Evolutionary conservation across 2,888 invertebrate genomes (phyloP).

Genomic region (Athripsodes cinereus): DNA sequence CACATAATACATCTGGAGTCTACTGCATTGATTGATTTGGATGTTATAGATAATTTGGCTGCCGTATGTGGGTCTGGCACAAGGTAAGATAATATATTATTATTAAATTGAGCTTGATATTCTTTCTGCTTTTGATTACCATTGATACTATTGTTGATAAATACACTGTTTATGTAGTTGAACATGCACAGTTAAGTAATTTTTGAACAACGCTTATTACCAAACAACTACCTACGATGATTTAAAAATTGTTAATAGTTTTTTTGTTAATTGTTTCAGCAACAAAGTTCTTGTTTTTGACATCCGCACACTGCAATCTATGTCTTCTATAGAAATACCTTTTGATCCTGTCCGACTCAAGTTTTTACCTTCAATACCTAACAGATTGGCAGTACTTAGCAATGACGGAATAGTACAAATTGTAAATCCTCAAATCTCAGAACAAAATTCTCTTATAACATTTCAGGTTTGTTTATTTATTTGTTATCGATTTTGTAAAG

Average conservation of each 20-base stretch:
- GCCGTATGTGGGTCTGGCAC: constrained; percentile 94
- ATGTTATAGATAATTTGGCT: constrained; percentile 89
- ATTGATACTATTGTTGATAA: no score
- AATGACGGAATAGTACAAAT: constrained; percentile 82
- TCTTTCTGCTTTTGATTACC: no score
- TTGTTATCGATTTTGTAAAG: no score
- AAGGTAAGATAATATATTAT: constrained; percentile 49
- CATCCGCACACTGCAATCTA: constrained; percentile 74
- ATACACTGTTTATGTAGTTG: no score
- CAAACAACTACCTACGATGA: no score
- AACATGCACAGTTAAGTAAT: no score
- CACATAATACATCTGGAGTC: constrained; percentile 84
- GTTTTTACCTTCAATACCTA: constrained; percentile 85
- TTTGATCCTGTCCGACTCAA: constrained; percentile 80
- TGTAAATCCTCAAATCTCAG: constrained; percentile 73
- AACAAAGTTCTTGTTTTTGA: constrained; percentile 92
- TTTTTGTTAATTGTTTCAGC: no score
- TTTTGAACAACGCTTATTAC: no score
- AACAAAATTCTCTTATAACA: constrained; percentile 60
- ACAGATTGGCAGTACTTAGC: constrained; percentile 79
- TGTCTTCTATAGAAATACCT: constrained; percentile 68
- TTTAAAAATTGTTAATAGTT: no score
- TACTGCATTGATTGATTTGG: constrained; percentile 90
- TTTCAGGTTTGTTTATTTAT: constrained; percentile 74
- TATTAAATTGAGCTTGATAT: no score